Base-by-base conservation (phyloP, 2,113 vertebrate genomes). In the Trichechus manatus region DNA sequence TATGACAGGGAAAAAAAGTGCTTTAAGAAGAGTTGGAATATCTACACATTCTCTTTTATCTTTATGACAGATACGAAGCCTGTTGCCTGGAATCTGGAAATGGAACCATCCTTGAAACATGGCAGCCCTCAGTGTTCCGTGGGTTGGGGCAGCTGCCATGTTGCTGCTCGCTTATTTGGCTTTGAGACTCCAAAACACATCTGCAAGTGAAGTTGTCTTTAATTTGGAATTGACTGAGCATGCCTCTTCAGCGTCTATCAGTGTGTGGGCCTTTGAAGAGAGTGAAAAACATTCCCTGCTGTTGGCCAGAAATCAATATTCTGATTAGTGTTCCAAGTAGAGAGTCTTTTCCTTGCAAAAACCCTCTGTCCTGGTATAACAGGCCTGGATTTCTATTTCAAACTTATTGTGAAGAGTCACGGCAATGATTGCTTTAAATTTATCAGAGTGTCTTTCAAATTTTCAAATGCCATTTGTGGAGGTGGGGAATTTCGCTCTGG, bases 281-380 rank as follows among this genome's bases (percentile, higher is more conserved):
- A 82, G 42, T 64, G 74, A 64, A 39, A 78, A 79, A 82, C 31
- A 50, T 75, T 63, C 63, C 29, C 33, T 6, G 50, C 31, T 29
- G 36, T 68, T 83, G 78, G 89, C 53, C n/a, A 53, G 56, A 83
- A 79, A 79, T 94, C 81, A 87, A 10, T 74, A 50, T 83, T 86
- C 77, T 83, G 66, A 70, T 83, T 82, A 80, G 27, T 33, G 47
- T 47, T 87, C 42, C 42, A 33, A 64, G 85, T 36, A 22, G 77
- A 27, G 27, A 78, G 53, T 11, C 39, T 11, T 79, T 96, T 93
- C 53, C 56, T 80, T 63, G 86, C 22, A 53, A 96, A 78, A 89
- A 44, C 86, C 82, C 92, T 39, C 85, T 74, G 31, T 86, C 22
- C 39, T 50, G 44, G 64, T 44, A 33, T 75, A 36, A 56, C 39